A percentile compares a stretch with the other conserved stretches of the same genome.
phyloP scores from a whole-genome alignment of 2,888 invertebrate genomes.

The Andrena bicolor region DNA sequence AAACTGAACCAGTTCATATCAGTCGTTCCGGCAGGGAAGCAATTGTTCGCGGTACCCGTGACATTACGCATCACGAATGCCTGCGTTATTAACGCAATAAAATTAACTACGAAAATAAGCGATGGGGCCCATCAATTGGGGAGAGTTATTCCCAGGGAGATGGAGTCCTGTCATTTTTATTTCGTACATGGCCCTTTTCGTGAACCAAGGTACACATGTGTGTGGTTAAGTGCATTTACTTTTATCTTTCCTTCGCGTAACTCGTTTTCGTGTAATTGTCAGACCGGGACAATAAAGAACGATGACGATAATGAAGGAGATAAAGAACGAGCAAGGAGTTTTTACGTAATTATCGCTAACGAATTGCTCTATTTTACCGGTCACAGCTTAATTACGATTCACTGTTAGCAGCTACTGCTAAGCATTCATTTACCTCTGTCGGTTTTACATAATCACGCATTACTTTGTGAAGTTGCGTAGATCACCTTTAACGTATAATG shows the following conservation, averaged over 20 bases:
- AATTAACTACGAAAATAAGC: slow-evolving; percentile 4
- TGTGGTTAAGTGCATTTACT: slow-evolving; percentile 35
- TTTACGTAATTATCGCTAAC: neutral
- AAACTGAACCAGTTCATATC: slow-evolving; percentile 18
- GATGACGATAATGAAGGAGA: neutral
- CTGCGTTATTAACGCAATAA: slow-evolving; percentile 6
- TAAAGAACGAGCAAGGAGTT: slow-evolving; percentile 1
- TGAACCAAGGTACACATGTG: slow-evolving; percentile 92
- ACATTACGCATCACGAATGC: slow-evolving; percentile 12
- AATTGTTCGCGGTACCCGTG: neutral
- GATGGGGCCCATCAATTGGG: slow-evolving; percentile 85
- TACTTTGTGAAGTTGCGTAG: neutral
- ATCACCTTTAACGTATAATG: neutral
- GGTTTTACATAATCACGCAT: neutral
- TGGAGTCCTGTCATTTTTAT: slow-evolving; percentile 93
- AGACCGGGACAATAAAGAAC: neutral
- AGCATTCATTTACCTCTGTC: neutral
- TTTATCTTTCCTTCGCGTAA: slow-evolving; percentile 9
- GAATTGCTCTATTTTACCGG: slow-evolving; percentile 9
- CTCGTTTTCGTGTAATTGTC: neutral
- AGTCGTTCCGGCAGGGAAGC: neutral
- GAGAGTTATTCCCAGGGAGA: slow-evolving; percentile 93
- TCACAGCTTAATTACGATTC: neutral
- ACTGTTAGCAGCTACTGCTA: neutral
- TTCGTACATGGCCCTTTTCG: slow-evolving; percentile 94